Evolutionary conservation across 2,113 vertebrate genomes (phyloP), one percentile per base, ranked within the genome.

Genomic region (Megaceryle maxima): DNA sequence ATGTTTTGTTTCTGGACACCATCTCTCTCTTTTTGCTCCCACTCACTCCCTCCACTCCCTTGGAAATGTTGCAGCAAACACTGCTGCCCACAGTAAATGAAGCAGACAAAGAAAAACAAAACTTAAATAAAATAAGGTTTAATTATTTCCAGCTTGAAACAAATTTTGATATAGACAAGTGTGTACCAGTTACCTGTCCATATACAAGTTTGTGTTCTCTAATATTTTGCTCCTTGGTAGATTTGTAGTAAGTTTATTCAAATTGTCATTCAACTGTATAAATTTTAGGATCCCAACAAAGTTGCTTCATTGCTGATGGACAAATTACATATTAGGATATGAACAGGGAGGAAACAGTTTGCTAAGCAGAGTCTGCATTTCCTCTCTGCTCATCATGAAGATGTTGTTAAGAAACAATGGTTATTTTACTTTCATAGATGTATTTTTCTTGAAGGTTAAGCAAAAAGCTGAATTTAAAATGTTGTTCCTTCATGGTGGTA

Each of bases 381-480:
- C 33, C 80, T 83, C 28, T 59, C n/a, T 80, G 21, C 48, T 78
- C 63, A n/a, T 66, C 50, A 41, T 46, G n/a, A 91, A 78, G 25
- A 11, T 86, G 90, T 92, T 95, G 63, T 76, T 91, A 94, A 94
- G 84, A 82, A 91, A 88, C 68, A 75, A 62, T 41, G 5, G 22
- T 46, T 26, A 69, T 75, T 95, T 89, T 75, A 68, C 31, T 92
- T 93, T 91, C 63, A 91, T 63, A 13, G 70, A 81, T 82, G 62
- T 77, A 82, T 55, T 79, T 88, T 91, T 94, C 44, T 84, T 86
- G 17, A 91, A 84, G 20, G 50, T 67, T 91, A 75, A 90, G 50
- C 11, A 68, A 84, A 66, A 72, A 82, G 92, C 26, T 8, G 16
- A 83, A 55, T 93, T 91, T 53, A 70, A 81, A 60, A 81, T 50